Conservation (phyloP, 2,797 vertebrate species). For the Thripadectes ignobilis region DNA sequence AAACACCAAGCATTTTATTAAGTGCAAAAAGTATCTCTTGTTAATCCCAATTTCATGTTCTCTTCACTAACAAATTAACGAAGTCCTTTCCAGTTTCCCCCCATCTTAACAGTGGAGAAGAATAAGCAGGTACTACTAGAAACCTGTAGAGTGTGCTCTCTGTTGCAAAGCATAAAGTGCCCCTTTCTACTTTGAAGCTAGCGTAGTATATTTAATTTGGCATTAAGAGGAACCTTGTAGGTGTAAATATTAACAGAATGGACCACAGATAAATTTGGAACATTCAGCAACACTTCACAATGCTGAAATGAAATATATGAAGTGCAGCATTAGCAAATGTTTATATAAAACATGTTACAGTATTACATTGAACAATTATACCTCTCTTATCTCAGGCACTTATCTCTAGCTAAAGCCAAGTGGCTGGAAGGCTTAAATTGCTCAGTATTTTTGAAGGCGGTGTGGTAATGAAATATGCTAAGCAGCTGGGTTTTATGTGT, state of each 20-base stretch:
- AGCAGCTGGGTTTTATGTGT: constrained; percentile 1
- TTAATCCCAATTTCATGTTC: background rate
- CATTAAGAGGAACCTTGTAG: background rate
- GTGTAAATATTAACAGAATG: background rate
- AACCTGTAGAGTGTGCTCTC: background rate
- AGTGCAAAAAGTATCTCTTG: background rate
- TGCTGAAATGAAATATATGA: background rate
- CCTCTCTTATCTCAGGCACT: constrained; percentile 15
- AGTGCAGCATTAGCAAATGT: constrained; percentile 21
- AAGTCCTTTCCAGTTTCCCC: background rate
- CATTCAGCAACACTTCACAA: constrained; percentile 22
- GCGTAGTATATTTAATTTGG: background rate
- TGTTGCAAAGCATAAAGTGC: background rate
- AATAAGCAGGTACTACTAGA: background rate
- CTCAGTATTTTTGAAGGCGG: constrained; percentile 41
- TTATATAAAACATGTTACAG: background rate
- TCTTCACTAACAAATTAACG: background rate
- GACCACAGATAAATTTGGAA: background rate
- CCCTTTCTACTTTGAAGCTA: background rate
- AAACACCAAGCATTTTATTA: background rate
- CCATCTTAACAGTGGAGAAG: background rate
- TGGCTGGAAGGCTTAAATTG: constrained; percentile 50
- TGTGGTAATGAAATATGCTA: constrained; percentile 42
- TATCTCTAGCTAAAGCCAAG: constrained; percentile 41
- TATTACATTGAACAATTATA: constrained; percentile 1